These are phyloP conservation scores for Euura saliciscinereae DNA, from an alignment of 1,140 invertebrate species.

Conservation along the genomic window DNA sequence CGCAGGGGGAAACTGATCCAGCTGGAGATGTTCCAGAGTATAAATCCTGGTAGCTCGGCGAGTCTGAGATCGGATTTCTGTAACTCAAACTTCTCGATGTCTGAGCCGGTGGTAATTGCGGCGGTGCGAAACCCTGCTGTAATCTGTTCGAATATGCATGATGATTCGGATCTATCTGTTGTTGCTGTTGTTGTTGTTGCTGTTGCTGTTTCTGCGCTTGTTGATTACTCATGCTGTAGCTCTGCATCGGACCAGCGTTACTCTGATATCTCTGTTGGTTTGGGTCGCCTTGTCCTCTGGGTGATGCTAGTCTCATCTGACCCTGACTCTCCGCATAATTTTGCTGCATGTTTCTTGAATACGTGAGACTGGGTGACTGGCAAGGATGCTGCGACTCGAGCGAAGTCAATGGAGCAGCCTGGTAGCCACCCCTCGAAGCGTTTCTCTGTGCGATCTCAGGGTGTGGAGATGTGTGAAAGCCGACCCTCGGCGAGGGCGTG, in stretches of 20 bases:
- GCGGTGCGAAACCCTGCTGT: constrained; percentile 28
- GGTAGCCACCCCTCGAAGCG: constrained; percentile 24
- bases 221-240: constrained; percentile 30
- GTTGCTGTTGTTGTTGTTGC: too few species aligned
- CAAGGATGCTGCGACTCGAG: constrained; percentile 25
- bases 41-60: constrained; percentile 18
- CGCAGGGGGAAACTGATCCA: constrained; percentile 21
- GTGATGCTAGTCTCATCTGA: constrained; percentile 4
- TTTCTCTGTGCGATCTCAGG: constrained; percentile 37
- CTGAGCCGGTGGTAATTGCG: constrained; percentile 24
- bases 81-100: not conserved
- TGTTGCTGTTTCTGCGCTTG: constrained; percentile 22
- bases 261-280: constrained; percentile 22
- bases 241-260: constrained; percentile 23
- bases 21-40: constrained; percentile 16
- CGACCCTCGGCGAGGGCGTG: constrained; percentile 40
- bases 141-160: constrained; percentile 15
- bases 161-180: constrained; percentile 28
- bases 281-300: not conserved
- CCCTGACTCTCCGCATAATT: not conserved
- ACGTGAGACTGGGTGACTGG: constrained; percentile 30
- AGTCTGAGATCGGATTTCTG: too few species aligned
- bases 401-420: constrained; percentile 6
- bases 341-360: constrained; percentile 23
- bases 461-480: constrained; percentile 33